These are phyloP conservation scores for Mizuhopecten yessoensis DNA, from an alignment of 1,140 invertebrate species.

Conservation along the genomic window DNA sequence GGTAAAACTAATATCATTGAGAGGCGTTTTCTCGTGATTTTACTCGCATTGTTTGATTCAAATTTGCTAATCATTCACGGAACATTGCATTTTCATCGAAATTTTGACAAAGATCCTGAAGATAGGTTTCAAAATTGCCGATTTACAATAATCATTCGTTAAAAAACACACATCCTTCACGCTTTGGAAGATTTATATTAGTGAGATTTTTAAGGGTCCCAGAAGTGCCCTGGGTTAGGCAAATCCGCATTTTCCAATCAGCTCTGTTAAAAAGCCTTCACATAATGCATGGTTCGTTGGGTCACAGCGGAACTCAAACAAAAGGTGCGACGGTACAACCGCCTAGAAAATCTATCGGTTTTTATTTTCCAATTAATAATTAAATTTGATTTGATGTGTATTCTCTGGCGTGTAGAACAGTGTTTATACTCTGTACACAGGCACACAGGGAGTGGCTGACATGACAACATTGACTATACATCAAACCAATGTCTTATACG, in stretches of 20 bases:
- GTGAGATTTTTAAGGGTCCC: not conserved
- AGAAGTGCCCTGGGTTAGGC: not conserved
- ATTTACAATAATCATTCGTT: not conserved
- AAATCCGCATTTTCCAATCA: not conserved
- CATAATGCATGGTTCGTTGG: not conserved
- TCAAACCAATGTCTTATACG: not conserved
- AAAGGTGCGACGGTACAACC: not conserved
- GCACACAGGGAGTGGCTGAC: not conserved
- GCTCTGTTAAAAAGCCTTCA: not conserved
- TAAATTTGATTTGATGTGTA: constrained; percentile 18
- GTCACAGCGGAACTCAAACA: not conserved
- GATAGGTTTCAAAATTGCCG: not conserved
- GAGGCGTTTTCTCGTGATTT: not conserved
- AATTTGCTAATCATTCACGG: not conserved
- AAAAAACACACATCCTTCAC: not conserved
- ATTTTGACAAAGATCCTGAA: not conserved
- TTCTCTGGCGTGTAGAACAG: not conserved
- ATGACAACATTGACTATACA: not conserved
- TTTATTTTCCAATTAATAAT: constrained; percentile 21
- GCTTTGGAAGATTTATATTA: not conserved
- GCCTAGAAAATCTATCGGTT: not conserved
- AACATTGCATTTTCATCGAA: not conserved
- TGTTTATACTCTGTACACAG: not conserved
- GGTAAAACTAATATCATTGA: not conserved
- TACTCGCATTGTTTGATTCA: not conserved